Base-by-base conservation (phyloP, 2,113 vertebrate genomes). In the Ranitomeya imitator region DNA sequence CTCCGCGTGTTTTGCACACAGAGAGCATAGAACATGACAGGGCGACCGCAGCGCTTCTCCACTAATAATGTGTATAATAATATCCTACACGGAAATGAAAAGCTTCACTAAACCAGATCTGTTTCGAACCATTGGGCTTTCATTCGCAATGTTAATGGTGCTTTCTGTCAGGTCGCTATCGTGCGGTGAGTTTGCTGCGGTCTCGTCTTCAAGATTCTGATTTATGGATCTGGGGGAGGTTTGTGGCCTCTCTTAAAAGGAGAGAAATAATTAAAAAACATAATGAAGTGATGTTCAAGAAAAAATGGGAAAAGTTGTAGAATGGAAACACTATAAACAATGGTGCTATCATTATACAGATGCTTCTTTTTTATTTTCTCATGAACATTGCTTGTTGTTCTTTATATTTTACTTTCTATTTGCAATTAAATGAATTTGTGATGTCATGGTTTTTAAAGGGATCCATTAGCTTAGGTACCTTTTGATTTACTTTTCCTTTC, bases 121-220 rank as follows among this genome's bases (percentile, higher is more conserved):
- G 91, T 91, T 92, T 93, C 0, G 0, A 93, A 90, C 90, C 90
- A 71, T 91, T 11, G 16, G 90, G 90, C 90, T 78, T 92, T 93
- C 85, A 90, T 90, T 85, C 91, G 86, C 88, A 91, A 86, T 90
- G 89, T 90, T 92, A 88, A 90, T 91, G 88, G 89, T 86, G 85
- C 89, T 86, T 91, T 89, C 90, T 91, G 23, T 87, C 90, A 93
- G 91, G 91, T 92, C 91, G 91, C 81, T 92, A 91, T 90, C 90
- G 90, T 86, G 85, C 89, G 89, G 89, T 0, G 1, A 91, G 90
- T 91, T 90, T 89, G 15, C 91, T 90, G 90, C 90, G 85, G 83
- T 88, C 92, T 92, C 91, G 86, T 93, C 92, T 93, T 86, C 79
- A 86, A 61, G 80, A 90, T 90, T 88, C 90, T 93, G 92, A 93